These are phyloP conservation scores for Aplocera efformata DNA, from an alignment of 2,888 invertebrate species.

Conservation along the genomic window DNA sequence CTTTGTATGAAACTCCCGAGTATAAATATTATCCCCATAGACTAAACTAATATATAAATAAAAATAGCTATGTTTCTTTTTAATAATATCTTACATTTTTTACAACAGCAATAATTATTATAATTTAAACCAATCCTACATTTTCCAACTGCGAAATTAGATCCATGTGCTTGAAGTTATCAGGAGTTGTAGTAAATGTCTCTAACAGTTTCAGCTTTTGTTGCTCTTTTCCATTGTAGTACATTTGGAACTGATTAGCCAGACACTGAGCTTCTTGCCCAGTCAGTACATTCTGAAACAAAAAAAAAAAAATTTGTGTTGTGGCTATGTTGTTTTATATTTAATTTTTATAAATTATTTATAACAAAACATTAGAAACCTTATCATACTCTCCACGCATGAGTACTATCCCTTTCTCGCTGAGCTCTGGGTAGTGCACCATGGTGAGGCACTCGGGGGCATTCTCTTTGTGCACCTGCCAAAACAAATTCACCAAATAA, in stretches of 20 bases:
- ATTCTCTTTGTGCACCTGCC: constrained; percentile 90
- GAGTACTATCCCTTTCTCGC: constrained; percentile 86
- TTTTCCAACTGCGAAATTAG: constrained; percentile 88
- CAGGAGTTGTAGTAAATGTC: constrained; percentile 85
- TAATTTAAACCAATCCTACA: constrained; percentile 58
- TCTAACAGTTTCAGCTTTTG: constrained; percentile 83
- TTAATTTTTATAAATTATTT: no score
- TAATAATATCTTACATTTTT: constrained; percentile 3
- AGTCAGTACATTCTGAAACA: constrained; percentile 82
- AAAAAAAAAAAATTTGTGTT: constrained; percentile 8
- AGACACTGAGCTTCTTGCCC: constrained; percentile 91
- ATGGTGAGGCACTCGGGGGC: constrained; percentile 92
- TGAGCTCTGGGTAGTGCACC: constrained; percentile 88
- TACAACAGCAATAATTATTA: neutral
- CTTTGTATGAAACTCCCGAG: constrained; percentile 50
- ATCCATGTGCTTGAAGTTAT: constrained; percentile 90
- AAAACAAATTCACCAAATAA: neutral
- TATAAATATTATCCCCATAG: constrained; percentile 61
- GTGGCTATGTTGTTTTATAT: no score
- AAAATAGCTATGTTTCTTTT: neutral
- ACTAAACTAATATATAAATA: constrained; percentile 39
- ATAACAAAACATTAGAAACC: constrained; percentile 34
- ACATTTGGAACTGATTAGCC: constrained; percentile 92
- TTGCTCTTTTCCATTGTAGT: constrained; percentile 85
- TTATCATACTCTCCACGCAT: constrained; percentile 94